Conservation (phyloP, 2,888 invertebrate species). For the Galerucella calmariensis region DNA sequence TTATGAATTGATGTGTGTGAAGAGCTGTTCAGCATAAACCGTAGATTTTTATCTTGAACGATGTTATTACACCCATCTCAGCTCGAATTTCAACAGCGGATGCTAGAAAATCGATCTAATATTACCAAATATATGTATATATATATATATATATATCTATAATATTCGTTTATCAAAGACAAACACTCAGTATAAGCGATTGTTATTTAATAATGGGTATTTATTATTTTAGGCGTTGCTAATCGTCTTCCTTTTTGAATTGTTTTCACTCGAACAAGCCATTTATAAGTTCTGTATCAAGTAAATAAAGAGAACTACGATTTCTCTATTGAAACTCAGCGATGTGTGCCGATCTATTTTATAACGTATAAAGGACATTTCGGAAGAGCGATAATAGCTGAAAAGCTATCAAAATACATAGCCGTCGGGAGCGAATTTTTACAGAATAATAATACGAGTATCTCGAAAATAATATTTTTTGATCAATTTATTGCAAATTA, state of each 20-base stretch:
- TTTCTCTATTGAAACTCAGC: slow-evolving; percentile 45
- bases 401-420: slow-evolving; percentile 47
- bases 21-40: slow-evolving; percentile 35
- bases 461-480: neutral
- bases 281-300: slow-evolving; percentile 32
- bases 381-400: slow-evolving; percentile 57
- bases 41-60: slow-evolving; percentile 42
- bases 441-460: neutral
- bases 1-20: slow-evolving; percentile 38
- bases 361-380: slow-evolving; percentile 59
- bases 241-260: neutral
- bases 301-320: slow-evolving; percentile 39
- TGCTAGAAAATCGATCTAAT: slow-evolving; percentile 4
- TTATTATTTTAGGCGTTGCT: slow-evolving; percentile 11
- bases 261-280: slow-evolving; percentile 4
- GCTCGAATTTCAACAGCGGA: slow-evolving; percentile 35
- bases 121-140: no score
- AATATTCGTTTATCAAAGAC: no score
- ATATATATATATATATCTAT: no score
- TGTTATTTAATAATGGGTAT: neutral
- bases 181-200: neutral
- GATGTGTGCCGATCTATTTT: slow-evolving; percentile 53
- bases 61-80: slow-evolving; percentile 39
- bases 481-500: no score
- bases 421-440: slow-evolving; percentile 3